Percentiles rank a stretch among this genome's conserved stretches.
These are phyloP conservation scores for Hecatera dysodea DNA, from an alignment of 2,888 invertebrate genomes.

Conservation along the genomic window DNA sequence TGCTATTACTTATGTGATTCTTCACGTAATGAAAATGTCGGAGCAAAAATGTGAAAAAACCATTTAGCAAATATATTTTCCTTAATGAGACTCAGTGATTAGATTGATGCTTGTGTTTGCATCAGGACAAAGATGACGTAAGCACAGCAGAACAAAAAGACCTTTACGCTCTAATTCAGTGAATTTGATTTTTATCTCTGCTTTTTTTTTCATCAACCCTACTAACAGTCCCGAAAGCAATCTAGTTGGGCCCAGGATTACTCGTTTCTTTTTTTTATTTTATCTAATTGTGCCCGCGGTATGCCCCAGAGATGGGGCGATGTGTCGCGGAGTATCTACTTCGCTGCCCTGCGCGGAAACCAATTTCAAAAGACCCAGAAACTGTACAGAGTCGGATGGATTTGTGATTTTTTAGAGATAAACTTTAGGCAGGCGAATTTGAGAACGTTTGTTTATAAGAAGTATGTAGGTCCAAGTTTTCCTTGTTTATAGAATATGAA, in stretches of 20 bases:
- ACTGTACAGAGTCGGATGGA: constrained; percentile 78
- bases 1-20: constrained; percentile 30
- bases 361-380: constrained; percentile 86
- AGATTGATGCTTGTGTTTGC: background rate
- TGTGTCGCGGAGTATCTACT: constrained; percentile 81
- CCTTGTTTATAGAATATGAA: background rate
- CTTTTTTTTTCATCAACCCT: constrained; percentile 65
- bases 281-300: constrained; percentile 85
- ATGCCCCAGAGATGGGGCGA: constrained; percentile 87
- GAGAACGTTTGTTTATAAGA: background rate
- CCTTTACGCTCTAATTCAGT: constrained; percentile 17
- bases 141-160: background rate
- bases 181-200: constrained; percentile 62
- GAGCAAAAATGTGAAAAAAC: background rate
- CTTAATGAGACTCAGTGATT: background rate
- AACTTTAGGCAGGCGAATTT: background rate
- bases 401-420: constrained; percentile 38
- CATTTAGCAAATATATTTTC: no score
- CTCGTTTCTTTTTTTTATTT: constrained; percentile 82
- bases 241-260: constrained; percentile 77
- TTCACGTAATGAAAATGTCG: background rate
- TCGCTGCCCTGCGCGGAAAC: constrained; percentile 81
- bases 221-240: constrained; percentile 76
- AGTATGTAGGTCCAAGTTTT: background rate
- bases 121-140: background rate